Base-by-base conservation (phyloP, 1,140 invertebrate species). In the Brachionus calyciflorus region DNA sequence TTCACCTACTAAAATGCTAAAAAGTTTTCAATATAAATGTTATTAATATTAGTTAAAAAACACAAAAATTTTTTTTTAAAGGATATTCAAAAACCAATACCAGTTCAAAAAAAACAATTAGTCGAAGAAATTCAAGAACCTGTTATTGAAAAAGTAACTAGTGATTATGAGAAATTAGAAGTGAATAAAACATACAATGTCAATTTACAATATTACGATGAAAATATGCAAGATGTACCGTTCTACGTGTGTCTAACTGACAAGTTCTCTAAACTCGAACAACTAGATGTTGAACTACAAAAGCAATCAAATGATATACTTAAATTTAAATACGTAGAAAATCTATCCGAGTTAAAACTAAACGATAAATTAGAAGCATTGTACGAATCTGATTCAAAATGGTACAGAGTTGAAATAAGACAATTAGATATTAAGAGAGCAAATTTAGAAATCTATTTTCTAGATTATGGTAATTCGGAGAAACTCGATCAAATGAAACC, bases 381-480 rank as follows among this genome's bases (percentile, higher is more conserved):
- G 1, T 63, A 19, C 10, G 57, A 63, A 63, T 3, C 1, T 40
- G 57, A 63, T 30, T 40, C 28, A 28, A 63, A 63, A 63, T 63
- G 57, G 57, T 63, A 63, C 17, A 28, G 57, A 19, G 57, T 63
- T 17, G 7, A 37, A 21, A 30, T 63, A 19, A 14, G 33, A 17
- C 5, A 14, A 7, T 17, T 63, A 40, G 12, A 40, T 12, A 40
- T 12, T 6, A 12, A 40, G 0, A 19, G 40, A 7, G 28, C 28
- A n/a, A 17, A 21, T n/a, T n/a, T n/a, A 7, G 33, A 17, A 3
- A 63, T 63, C 19, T 63, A 63, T 40, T 63, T 63, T 17, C 57
- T 63, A 14, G 57, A 63, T 40, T 63, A 37, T 63, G 57, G 57
- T 9, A 63, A 63, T 41, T 37, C 28, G 3, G n/a, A 63, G 40